A percentile compares a stretch with the other conserved stretches of the same genome.
These are phyloP conservation scores for Bagarius yarrelli DNA, from an alignment of 2,113 vertebrate species.

Conservation along the genomic window DNA sequence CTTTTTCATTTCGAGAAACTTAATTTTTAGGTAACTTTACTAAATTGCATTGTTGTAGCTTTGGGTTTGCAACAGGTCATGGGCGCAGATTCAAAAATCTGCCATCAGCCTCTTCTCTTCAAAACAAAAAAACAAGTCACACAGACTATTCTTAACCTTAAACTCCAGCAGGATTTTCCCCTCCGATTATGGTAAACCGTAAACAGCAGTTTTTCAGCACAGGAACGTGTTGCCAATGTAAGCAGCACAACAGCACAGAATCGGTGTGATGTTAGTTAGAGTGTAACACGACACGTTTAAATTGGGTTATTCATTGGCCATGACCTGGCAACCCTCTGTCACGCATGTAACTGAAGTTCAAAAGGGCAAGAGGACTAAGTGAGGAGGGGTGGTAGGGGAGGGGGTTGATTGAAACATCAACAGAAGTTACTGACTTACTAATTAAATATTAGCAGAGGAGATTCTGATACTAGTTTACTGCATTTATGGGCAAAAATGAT, in stretches of 20 bases:
- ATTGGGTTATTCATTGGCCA: constrained; percentile 38
- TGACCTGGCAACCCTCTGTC: constrained; percentile 27
- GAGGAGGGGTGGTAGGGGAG: not conserved
- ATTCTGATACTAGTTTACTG: not conserved
- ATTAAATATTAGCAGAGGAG: not conserved
- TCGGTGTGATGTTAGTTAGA: not conserved
- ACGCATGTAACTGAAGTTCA: constrained; percentile 13
- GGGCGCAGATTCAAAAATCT: constrained; percentile 18
- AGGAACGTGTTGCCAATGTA: not conserved
- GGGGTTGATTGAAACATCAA: not conserved
- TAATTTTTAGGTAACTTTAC: too few relatives aligned
- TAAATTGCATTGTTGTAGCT: not conserved
- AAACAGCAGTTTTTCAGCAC: constrained; percentile 9
- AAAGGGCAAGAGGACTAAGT: constrained; percentile 1
- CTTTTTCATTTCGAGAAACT: too few relatives aligned
- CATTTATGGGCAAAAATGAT: not conserved
- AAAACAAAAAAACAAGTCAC: not conserved
- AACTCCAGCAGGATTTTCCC: constrained; percentile 17
- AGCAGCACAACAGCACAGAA: not conserved
- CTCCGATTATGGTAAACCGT: constrained; percentile 32
- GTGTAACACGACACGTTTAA: constrained; percentile 12
- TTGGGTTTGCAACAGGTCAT: not conserved
- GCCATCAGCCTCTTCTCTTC: constrained; percentile 1
- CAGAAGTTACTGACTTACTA: not conserved
- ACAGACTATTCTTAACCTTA: constrained; percentile 21